Evolutionary conservation across 1,140 invertebrate species (phyloP), one percentile per base, ranked within the genome.

Genomic region (Drosophila nigrodunni): DNA sequence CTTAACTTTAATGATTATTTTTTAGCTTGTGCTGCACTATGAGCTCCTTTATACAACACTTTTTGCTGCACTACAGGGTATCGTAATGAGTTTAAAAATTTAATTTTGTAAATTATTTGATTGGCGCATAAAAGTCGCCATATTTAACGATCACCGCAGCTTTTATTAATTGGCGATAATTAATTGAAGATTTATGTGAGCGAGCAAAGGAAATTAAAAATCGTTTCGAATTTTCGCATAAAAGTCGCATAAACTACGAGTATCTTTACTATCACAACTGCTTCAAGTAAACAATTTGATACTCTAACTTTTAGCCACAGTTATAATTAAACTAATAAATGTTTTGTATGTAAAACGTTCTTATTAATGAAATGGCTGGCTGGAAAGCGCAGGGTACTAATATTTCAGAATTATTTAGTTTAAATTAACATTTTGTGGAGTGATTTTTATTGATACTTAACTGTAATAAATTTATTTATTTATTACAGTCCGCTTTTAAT

Each of bases 101-200:
- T 58, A 60, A 25, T 61, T 44, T 77, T 67, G 11, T 50, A 82
- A 55, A 43, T 46, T 60, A 74, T 59, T 83, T 88, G 67, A 87
- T 73, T 78, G 67, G 59, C 70, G 65, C 69, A 85, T 85, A 61
- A 77, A 85, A 59, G 67, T 47, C 15, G 43, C 46, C 49, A 77
- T 59, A 60, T 78, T 85, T 80, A 68, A 85, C 70, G 82, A 85
- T 70, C 74, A 35, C 41, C 35, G 55, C 9, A 25, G 39, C 39
- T 65, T 77, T 77, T 83, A 72, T 85, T 85, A 86, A 85, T 85
- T 77, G 78, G 50, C 39, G 30, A 35, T 77, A 74, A 89, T 88
- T 82, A 89, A 89, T 89, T 83, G 66, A 7, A 72, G 67, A 89
- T 89, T 88, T 89, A 80, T 85, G 57, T 59, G 13, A 54, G 39